Evolutionary conservation across 1,140 invertebrate species (phyloP).

Genomic region (Macrotrachela quadricornifera): DNA sequence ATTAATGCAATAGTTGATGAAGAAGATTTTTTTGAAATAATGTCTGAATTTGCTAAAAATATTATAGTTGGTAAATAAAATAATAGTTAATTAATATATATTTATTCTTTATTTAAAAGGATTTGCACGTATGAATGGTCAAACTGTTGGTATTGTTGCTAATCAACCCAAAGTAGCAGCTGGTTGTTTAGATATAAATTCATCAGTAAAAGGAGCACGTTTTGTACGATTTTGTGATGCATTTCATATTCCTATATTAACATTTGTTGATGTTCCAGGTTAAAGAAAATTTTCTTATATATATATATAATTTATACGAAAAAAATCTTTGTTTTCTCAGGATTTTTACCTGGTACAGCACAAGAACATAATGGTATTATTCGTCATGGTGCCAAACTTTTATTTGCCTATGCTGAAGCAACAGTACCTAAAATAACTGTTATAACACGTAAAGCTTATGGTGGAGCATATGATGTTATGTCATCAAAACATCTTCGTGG

Average conservation of each 20-base stretch:
- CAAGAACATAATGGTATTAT: slow-evolving; percentile 52
- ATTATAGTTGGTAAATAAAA: slow-evolving; percentile 40
- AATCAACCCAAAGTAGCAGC: slow-evolving; percentile 48
- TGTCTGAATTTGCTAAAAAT: slow-evolving; percentile 50
- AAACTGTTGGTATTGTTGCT: slow-evolving; percentile 47
- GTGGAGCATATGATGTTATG: slow-evolving; percentile 45
- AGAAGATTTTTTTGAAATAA: slow-evolving; percentile 49
- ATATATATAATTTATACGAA: too few relatives aligned
- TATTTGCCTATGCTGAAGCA: slow-evolving; percentile 51
- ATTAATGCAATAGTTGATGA: slow-evolving; percentile 39
- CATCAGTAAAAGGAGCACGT: slow-evolving; percentile 49
- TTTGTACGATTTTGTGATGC: slow-evolving; percentile 54
- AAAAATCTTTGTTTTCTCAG: background rate
- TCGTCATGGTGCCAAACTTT: slow-evolving; percentile 50
- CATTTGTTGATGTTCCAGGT: slow-evolving; percentile 51
- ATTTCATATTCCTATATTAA: slow-evolving; percentile 50
- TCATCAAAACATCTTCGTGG: slow-evolving; percentile 49
- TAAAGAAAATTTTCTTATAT: background rate
- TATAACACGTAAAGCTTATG: slow-evolving; percentile 42
- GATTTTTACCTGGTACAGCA: slow-evolving; percentile 30
- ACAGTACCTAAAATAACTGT: slow-evolving; percentile 53
- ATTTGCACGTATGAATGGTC: slow-evolving; percentile 46
- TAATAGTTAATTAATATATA: too few relatives aligned
- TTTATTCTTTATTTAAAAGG: too few relatives aligned
- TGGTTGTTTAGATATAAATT: slow-evolving; percentile 52